Base-by-base conservation (phyloP, 2,888 invertebrate species). In the Octonoba sinensis region DNA sequence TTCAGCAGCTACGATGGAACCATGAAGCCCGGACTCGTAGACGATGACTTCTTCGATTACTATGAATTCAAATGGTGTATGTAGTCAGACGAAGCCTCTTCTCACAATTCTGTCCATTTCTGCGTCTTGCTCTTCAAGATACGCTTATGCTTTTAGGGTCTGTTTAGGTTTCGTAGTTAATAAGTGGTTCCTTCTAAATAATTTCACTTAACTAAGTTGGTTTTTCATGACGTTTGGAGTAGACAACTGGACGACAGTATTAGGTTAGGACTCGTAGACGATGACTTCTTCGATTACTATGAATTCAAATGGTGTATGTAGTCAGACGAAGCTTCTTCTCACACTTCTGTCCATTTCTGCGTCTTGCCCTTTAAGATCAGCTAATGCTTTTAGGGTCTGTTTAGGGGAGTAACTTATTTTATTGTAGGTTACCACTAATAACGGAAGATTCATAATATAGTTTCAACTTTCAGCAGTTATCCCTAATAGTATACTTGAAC, bases 251-350 rank as follows among this genome's bases (percentile, higher is more conserved):
- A n/a, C n/a, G n/a, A n/a, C n/a, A n/a, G n/a, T n/a, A n/a, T n/a
- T n/a, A n/a, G n/a, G n/a, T n/a, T n/a, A n/a, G 91, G 95, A 83
- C 93, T 96, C 74, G 93, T 95, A 85, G 95, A 95, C 88, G 96
- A 96, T 88, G 94, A 95, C 1, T 95, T 95, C 89, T 96, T 95
- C 88, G 96, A 96, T 90, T 96, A 96, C 89, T 96, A 96, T 87
- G 96, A 96, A 65, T 85, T 85, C 66, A 85, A 83, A 56, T 85
- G 85, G 85, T 81, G 85, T 85, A 85, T 82, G 85, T 85, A 74
- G 15, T 57, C 24, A 49, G n/a, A 16, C n/a, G 2, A 54, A 20
- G 20, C 15, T 18, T 46, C 54, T 22, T 57, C 44, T 56, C n/a
- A n/a, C 36, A 49, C 16, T 22, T 71, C 15, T 49, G 59, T 44